phyloP scores from a whole-genome alignment of 2,113 vertebrate species.

The Prochilodus magdalenae region DNA sequence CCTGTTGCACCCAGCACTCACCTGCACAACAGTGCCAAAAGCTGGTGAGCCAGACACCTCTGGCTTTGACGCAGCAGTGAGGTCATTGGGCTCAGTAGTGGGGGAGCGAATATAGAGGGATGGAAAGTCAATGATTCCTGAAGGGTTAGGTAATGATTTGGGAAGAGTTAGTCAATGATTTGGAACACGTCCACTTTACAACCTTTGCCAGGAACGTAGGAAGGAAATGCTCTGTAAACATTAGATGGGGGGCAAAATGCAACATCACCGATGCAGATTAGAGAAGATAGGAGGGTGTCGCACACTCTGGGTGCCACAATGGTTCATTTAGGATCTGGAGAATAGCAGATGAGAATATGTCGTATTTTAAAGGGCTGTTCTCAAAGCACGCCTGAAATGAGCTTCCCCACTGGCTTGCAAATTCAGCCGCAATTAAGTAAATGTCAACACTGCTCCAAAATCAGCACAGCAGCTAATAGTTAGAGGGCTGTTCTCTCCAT shows the following conservation, averaged over 20 bases:
- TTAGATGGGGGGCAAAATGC: too few species aligned
- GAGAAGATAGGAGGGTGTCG: too few species aligned
- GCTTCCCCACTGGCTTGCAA: background rate
- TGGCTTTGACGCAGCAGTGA: background rate
- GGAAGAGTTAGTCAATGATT: background rate
- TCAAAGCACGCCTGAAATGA: too few species aligned
- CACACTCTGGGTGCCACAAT: too few species aligned
- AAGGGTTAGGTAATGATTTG: background rate
- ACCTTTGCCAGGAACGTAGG: too few species aligned
- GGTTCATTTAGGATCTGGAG: too few species aligned
- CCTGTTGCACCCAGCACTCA: constrained; percentile 42
- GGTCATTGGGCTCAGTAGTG: background rate
- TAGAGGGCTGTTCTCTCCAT: background rate
- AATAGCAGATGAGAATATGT: too few species aligned
- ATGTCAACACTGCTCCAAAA: constrained; percentile 14
- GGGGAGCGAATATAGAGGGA: background rate
- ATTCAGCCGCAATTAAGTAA: background rate
- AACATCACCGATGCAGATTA: too few species aligned
- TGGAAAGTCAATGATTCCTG: background rate
- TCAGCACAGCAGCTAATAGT: background rate
- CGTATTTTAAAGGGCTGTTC: too few species aligned
- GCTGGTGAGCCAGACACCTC: constrained; percentile 31
- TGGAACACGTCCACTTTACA: background rate
- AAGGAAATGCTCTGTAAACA: too few species aligned
- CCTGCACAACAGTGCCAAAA: constrained; percentile 46